These are phyloP conservation scores for Uria lomvia DNA, from an alignment of 2,113 vertebrate genomes.

Conservation along the genomic window DNA sequence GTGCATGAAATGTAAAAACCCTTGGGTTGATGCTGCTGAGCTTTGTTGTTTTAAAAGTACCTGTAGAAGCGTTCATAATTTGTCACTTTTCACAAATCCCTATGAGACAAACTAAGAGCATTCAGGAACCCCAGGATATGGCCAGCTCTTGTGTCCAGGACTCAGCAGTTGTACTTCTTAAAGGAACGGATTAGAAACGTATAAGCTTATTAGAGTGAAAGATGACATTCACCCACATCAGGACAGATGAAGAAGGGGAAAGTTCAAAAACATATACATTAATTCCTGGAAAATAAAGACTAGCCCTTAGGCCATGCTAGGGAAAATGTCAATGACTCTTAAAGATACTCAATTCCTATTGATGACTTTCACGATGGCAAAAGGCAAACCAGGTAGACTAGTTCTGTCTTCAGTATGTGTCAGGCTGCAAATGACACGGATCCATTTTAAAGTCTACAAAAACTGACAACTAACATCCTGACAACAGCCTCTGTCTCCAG, in stretches of 20 bases:
- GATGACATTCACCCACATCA: slow-evolving; percentile 37
- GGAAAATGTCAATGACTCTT: slow-evolving; percentile 53
- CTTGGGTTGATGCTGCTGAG: slow-evolving; percentile 68
- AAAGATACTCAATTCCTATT: slow-evolving; percentile 22
- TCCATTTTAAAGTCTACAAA: slow-evolving; percentile 50
- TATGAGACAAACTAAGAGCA: slow-evolving; percentile 70
- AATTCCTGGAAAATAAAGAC: slow-evolving; percentile 62
- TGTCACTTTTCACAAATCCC: slow-evolving; percentile 67
- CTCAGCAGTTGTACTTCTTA: slow-evolving; percentile 76
- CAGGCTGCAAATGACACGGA: slow-evolving; percentile 39
- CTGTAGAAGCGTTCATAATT: slow-evolving; percentile 79
- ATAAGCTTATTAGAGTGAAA: slow-evolving; percentile 79
- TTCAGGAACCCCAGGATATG: slow-evolving; percentile 76
- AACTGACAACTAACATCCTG: slow-evolving; percentile 48
- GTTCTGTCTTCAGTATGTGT: neutral
- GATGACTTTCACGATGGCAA: slow-evolving; percentile 38
- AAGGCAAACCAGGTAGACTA: slow-evolving; percentile 35
- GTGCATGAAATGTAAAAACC: slow-evolving; percentile 78
- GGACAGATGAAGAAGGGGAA: slow-evolving; percentile 45
- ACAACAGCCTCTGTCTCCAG: slow-evolving; percentile 32
- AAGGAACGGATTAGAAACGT: slow-evolving; percentile 79
- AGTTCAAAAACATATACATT: slow-evolving; percentile 54
- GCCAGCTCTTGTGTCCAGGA: slow-evolving; percentile 78
- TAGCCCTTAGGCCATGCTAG: neutral
- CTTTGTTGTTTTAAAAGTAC: slow-evolving; percentile 81